These are phyloP conservation scores for Drosophila prosaltans DNA, from an alignment of 1,140 invertebrate genomes.

Conservation along the genomic window DNA sequence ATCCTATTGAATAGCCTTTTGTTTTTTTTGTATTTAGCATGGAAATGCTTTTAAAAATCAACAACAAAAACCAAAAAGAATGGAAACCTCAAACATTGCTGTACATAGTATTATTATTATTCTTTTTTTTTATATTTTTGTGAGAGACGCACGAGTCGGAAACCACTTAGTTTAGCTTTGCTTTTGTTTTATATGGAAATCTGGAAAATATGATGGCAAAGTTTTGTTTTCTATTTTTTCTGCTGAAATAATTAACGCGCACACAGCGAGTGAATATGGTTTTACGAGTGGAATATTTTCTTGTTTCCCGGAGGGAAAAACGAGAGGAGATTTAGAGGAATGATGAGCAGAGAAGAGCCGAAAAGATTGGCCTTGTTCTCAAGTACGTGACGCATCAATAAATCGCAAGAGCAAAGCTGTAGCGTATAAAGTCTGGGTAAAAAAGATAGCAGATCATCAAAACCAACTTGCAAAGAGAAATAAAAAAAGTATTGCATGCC, in stretches of 20 bases:
- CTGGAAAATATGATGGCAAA: constrained; percentile 51
- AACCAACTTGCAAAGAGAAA: constrained; percentile 27
- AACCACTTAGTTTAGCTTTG: constrained; percentile 52
- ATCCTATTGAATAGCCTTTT: constrained; percentile 61
- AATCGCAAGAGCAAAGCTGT: constrained; percentile 20
- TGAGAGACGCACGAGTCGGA: constrained; percentile 22
- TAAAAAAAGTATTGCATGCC: constrained; percentile 30
- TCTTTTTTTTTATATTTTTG: constrained; percentile 38
- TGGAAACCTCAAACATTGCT: constrained; percentile 23
- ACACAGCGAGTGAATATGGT: constrained; percentile 25
- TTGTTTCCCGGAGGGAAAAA: background rate
- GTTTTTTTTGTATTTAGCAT: constrained; percentile 57
- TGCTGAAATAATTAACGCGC: constrained; percentile 65
- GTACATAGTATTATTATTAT: constrained; percentile 36
- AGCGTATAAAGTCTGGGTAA: constrained; percentile 55
- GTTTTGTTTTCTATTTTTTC: constrained; percentile 38
- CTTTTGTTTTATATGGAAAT: constrained; percentile 6
- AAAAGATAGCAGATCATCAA: constrained; percentile 55
- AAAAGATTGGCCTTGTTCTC: background rate
- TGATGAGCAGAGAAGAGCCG: background rate
- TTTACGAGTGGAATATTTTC: constrained; percentile 5
- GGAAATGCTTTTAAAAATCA: constrained; percentile 76
- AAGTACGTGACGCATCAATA: constrained; percentile 65
- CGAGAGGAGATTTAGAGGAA: background rate
- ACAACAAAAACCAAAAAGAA: constrained; percentile 31